Conservation (phyloP, 2,888 invertebrate species). For the Agrilus biguttatus region DNA sequence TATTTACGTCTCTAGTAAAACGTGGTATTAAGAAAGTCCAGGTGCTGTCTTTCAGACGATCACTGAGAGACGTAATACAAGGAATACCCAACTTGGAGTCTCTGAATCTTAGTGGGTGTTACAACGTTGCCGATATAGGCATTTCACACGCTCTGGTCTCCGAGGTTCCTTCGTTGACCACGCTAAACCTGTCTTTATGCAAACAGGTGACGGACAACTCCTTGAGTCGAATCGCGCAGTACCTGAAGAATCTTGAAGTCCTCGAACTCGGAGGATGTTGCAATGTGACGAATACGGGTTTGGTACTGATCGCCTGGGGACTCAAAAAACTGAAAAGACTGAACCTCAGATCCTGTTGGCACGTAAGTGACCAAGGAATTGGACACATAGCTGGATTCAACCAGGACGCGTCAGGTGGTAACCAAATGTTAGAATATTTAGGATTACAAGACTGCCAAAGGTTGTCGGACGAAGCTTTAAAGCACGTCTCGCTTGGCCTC, state of each 20-base stretch:
- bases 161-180: slow-evolving; percentile 61
- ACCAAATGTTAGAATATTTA: slow-evolving; percentile 66
- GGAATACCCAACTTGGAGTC: slow-evolving; percentile 77
- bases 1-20: slow-evolving; percentile 74
- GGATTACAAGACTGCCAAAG: slow-evolving; percentile 92
- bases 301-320: slow-evolving; percentile 77
- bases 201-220: slow-evolving; percentile 92
- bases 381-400: slow-evolving; percentile 70
- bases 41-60: slow-evolving; percentile 70
- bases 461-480: slow-evolving; percentile 79
- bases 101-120: slow-evolving; percentile 83
- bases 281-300: slow-evolving; percentile 77
- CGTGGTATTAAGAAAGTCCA: slow-evolving; percentile 82
- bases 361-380: slow-evolving; percentile 82
- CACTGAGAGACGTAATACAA: slow-evolving; percentile 71
- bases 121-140: slow-evolving; percentile 78
- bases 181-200: slow-evolving; percentile 79
- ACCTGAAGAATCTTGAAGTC: slow-evolving; percentile 70
- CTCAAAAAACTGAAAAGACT: slow-evolving; percentile 68
- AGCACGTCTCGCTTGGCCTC: slow-evolving; percentile 71
- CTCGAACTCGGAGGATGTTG: slow-evolving; percentile 86
- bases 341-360: slow-evolving; percentile 85
- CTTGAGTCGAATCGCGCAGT: slow-evolving; percentile 70
- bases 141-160: slow-evolving; percentile 68
- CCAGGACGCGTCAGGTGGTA: slow-evolving; percentile 47